Conservation (phyloP, 2,113 vertebrate genomes). For the Rhinoptilus africanus region DNA sequence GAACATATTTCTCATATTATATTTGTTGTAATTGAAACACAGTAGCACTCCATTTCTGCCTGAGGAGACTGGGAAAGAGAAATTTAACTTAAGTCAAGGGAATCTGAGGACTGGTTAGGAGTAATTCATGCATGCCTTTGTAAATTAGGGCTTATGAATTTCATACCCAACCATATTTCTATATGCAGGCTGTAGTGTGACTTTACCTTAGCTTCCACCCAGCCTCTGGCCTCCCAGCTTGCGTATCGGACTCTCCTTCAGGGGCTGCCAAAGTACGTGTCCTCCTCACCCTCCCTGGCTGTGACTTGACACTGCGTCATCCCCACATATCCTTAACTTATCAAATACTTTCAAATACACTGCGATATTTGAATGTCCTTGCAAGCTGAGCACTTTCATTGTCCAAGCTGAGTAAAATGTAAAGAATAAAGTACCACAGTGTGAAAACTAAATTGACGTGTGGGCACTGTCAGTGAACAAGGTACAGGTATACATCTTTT, state of each 20-base stretch:
- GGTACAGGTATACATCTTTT: background rate
- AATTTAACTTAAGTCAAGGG: background rate
- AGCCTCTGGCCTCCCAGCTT: background rate
- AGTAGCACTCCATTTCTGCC: background rate
- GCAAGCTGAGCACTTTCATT: background rate
- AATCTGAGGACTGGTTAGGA: background rate
- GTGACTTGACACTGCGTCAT: background rate
- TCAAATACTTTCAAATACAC: background rate
- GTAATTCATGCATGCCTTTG: background rate
- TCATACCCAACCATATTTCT: background rate
- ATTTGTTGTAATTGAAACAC: background rate
- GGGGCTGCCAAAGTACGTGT: background rate
- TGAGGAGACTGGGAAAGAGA: background rate
- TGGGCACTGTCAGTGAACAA: fast-evolving
- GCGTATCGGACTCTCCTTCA: background rate
- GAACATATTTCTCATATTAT: background rate
- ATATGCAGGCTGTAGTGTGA: background rate
- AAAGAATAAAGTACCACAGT: background rate
- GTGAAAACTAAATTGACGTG: background rate
- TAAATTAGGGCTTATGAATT: background rate
- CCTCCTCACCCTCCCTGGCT: background rate
- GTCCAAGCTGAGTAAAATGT: background rate
- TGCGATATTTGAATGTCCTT: background rate
- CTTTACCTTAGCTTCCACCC: background rate
- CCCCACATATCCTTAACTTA: background rate